Evolutionary conservation across 2,888 invertebrate species (phyloP).

Genomic region (Oligia fasciuncula): DNA sequence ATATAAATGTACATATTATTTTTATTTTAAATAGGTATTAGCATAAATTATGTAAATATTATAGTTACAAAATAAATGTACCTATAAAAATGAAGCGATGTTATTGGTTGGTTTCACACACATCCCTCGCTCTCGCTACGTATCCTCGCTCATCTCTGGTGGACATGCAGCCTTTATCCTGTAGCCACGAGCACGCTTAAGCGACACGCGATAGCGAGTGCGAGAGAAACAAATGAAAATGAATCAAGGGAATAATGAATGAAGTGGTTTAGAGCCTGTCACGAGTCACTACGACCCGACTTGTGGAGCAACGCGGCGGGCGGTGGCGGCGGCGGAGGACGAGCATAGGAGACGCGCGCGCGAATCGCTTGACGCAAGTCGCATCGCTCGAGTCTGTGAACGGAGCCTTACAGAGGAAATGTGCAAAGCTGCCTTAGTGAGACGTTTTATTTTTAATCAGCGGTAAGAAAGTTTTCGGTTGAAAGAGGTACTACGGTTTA

Average conservation of each 20-base stretch:
- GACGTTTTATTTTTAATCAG: constrained; percentile 62
- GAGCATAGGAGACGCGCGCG: too few species aligned
- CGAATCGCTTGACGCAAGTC: neutral
- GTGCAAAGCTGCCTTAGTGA: constrained; percentile 35
- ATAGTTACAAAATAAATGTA: too few species aligned
- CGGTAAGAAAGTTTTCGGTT: constrained; percentile 45
- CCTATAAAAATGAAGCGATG: too few species aligned
- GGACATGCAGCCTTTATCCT: too few species aligned
- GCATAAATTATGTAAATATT: too few species aligned
- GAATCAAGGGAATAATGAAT: too few species aligned
- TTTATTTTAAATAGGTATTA: too few species aligned
- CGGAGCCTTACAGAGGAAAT: constrained; percentile 27
- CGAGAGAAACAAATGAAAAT: neutral
- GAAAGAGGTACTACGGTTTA: constrained; percentile 19
- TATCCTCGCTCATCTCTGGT: too few species aligned
- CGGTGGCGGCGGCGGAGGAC: too few species aligned
- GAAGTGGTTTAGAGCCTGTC: neutral
- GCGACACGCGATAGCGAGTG: neutral
- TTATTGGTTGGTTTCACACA: too few species aligned
- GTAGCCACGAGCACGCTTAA: neutral
- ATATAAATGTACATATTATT: too few species aligned
- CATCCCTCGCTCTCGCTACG: too few species aligned
- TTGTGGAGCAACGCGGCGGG: neutral
- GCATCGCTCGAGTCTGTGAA: neutral
- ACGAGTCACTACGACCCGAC: neutral